These are phyloP conservation scores for Pangasianodon hypophthalmus DNA, from an alignment of 2,113 vertebrate genomes.

Conservation along the genomic window DNA sequence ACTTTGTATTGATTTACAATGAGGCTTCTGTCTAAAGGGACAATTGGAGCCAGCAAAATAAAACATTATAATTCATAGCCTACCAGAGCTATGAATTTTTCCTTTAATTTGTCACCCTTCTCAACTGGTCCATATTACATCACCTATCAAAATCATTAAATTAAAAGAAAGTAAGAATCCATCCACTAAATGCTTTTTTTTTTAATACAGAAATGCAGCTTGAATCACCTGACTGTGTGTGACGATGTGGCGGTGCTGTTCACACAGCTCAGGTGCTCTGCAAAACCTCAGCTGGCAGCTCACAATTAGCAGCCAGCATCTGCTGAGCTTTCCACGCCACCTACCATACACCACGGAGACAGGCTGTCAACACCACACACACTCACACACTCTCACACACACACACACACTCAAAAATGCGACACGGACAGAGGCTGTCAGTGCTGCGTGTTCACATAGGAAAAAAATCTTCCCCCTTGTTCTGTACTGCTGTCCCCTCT, in stretches of 20 bases:
- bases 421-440: slow-evolving; percentile 32
- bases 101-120: not conserved
- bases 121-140: not conserved
- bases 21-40: not conserved
- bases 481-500: slow-evolving; percentile 31
- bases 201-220: not conserved
- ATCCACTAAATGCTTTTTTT: not conserved
- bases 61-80: not conserved
- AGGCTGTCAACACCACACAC: slow-evolving; percentile 36
- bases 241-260: not conserved
- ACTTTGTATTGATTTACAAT: not conserved
- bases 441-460: not conserved
- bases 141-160: not conserved
- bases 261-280: slow-evolving; percentile 37
- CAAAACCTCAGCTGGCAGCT: slow-evolving; percentile 43
- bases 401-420: slow-evolving; percentile 1
- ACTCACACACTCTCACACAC: slow-evolving; percentile 15
- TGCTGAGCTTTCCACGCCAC: slow-evolving; percentile 47
- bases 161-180: not conserved
- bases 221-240: slow-evolving; percentile 1
- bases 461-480: not conserved
- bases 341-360: slow-evolving; percentile 33
- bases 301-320: slow-evolving; percentile 48
- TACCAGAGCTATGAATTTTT: not conserved
- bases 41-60: not conserved